Base-by-base conservation (phyloP, 2,888 invertebrate genomes). In the Adela reaumurella region DNA sequence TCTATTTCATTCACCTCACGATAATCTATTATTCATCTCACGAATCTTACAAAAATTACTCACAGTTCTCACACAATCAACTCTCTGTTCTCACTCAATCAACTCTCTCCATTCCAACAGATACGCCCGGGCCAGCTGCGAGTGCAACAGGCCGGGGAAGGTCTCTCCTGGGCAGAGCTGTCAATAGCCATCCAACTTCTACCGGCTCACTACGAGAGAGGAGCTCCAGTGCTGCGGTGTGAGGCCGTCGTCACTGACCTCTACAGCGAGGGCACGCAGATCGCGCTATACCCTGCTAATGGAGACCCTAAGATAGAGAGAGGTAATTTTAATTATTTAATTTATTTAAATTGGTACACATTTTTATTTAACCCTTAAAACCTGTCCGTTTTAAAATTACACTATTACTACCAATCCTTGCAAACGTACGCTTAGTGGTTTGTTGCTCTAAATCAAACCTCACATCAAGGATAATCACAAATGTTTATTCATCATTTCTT, bases 221-320 rank as follows among this genome's bases (percentile, higher is more conserved):
- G 87, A 1, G 83, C 85, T 46, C 79, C 88, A 41, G 82, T 83
- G 48, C 77, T 88, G 49, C 82, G 84, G 53, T 89, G 88, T 60
- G 83, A 83, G 53, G 86, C 87, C 14, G 81, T 82, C 63, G 82
- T 88, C 43, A 77, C 78, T 6, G 81, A 82, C 29, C 65, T 88
- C 56, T 88, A 87, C 66, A 66, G 66, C 55, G 81, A 84, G 61
- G 81, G 84, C 62, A 78, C 81, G 42, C 81, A 78, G 53, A 72
- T 84, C 28, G 83, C 85, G 49, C 71, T 88, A 46, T 83, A 83
- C 54, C 80, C 83, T 35, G 83, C 83, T 46, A 82, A 85, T 49
- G 82, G 86, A 46, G 85, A 88, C 59, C 88, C 88, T 48, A 83
- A 87, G 57, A 87, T 88, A 52, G 87, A 87, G 67, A 82, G 86